A percentile compares a stretch with the other conserved stretches of the same genome.
These are phyloP conservation scores for Cyrtorhinus lividipennis DNA, from an alignment of 1,140 invertebrate genomes.

Conservation along the genomic window DNA sequence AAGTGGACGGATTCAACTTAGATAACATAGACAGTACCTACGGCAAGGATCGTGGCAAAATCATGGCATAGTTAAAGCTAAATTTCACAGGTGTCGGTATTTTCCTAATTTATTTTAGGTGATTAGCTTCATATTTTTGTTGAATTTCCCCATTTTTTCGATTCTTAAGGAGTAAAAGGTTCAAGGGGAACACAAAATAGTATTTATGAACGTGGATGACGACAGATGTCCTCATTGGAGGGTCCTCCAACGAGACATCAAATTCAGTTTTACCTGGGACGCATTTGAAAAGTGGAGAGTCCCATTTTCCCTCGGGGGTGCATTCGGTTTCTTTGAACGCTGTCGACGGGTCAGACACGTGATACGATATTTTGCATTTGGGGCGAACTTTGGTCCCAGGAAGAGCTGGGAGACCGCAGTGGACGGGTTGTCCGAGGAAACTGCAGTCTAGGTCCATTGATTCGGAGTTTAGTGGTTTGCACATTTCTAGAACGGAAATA, in stretches of 20 bases:
- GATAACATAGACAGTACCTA: too few species aligned
- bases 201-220: not conserved
- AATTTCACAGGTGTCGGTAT: not conserved
- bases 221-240: not conserved
- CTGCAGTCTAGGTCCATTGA: conserved; percentile 15
- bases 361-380: conserved; percentile 14
- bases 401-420: not conserved
- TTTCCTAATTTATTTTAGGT: not conserved
- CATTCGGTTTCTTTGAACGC: conserved; percentile 11
- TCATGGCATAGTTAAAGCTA: not conserved
- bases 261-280: conserved; percentile 13
- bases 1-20: too few species aligned
- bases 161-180: not conserved
- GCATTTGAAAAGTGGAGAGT: conserved; percentile 9
- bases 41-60: too few species aligned
- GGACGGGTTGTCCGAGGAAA: conserved; percentile 3
- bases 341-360: not conserved
- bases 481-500: conserved; percentile 14
- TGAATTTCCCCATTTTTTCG: not conserved
- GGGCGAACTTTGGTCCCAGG: conserved; percentile 11
- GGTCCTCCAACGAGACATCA: not conserved
- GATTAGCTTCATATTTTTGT: not conserved
- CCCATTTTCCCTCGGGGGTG: conserved; percentile 10
- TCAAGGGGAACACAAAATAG: not conserved
- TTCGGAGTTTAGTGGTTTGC: conserved; percentile 12